Conservation (phyloP, 1,140 invertebrate species). For the Drosophila oshimai region DNA sequence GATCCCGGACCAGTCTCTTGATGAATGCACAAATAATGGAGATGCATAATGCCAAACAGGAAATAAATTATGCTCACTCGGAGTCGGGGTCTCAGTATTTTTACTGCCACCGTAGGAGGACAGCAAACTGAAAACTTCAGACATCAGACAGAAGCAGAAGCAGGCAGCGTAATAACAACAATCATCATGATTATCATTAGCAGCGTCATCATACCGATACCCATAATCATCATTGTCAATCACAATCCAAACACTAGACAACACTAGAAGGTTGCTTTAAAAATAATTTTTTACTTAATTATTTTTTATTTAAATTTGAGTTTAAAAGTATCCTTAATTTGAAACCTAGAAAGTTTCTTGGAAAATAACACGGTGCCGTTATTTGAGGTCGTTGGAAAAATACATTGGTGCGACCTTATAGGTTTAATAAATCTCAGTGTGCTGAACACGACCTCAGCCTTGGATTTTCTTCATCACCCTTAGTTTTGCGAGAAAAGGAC, state of each 20-base stretch:
- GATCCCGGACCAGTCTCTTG: slow-evolving; percentile 7
- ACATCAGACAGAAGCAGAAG: slow-evolving; percentile 10
- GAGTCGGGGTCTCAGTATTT: neutral
- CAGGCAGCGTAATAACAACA: slow-evolving; percentile 64
- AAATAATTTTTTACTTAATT: neutral
- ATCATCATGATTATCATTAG: slow-evolving; percentile 50
- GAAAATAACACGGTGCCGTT: no score
- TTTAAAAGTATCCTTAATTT: neutral
- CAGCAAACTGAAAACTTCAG: neutral
- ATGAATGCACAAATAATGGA: slow-evolving; percentile 74
- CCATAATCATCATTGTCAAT: slow-evolving; percentile 45
- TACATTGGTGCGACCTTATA: no score
- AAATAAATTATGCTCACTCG: slow-evolving; percentile 64
- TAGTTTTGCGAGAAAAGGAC: no score
- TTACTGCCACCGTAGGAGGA: slow-evolving; percentile 22
- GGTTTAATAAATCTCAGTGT: no score
- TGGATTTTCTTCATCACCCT: no score
- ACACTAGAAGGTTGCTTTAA: neutral
- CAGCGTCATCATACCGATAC: slow-evolving; percentile 20
- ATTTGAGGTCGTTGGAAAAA: no score
- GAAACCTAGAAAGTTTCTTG: no score
- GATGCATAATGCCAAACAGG: slow-evolving; percentile 71
- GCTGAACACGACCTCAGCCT: no score
- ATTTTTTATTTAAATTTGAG: neutral
- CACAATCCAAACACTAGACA: slow-evolving; percentile 11